Evolutionary conservation across 2,113 vertebrate species (phyloP).

Genomic region (Coturnix japonica): DNA sequence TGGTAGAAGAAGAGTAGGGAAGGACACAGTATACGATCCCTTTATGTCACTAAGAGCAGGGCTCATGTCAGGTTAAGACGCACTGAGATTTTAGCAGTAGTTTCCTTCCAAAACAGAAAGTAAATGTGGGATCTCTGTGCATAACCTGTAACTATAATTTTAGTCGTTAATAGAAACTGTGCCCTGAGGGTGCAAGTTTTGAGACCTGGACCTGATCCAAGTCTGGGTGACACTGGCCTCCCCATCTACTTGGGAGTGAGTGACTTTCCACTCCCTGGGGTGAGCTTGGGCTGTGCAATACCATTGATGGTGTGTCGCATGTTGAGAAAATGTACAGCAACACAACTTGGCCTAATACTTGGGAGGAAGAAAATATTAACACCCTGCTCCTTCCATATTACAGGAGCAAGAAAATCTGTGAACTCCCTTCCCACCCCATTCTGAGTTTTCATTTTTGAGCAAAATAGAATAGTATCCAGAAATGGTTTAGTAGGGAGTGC

Average conservation of each 20-base stretch:
- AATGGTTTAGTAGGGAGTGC: background rate
- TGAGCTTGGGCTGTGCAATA: background rate
- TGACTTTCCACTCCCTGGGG: rapidly evolving
- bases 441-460: background rate
- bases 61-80: background rate
- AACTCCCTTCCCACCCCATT: rapidly evolving
- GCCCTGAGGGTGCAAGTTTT: rapidly evolving
- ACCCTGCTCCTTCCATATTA: background rate
- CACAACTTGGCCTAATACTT: background rate
- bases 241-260: background rate
- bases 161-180: background rate
- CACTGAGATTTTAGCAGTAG: background rate
- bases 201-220: background rate
- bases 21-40: background rate
- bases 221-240: background rate
- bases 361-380: background rate
- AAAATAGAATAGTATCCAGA: background rate
- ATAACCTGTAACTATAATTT: background rate
- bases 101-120: background rate
- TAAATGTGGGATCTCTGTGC: background rate
- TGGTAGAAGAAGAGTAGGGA: background rate
- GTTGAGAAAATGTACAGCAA: background rate
- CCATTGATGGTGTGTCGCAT: rapidly evolving
- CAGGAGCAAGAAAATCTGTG: background rate
- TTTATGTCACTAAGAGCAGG: background rate